These are phyloP conservation scores for Stramonita haemastoma DNA, from an alignment of 2,888 invertebrate genomes.

Conservation along the genomic window DNA sequence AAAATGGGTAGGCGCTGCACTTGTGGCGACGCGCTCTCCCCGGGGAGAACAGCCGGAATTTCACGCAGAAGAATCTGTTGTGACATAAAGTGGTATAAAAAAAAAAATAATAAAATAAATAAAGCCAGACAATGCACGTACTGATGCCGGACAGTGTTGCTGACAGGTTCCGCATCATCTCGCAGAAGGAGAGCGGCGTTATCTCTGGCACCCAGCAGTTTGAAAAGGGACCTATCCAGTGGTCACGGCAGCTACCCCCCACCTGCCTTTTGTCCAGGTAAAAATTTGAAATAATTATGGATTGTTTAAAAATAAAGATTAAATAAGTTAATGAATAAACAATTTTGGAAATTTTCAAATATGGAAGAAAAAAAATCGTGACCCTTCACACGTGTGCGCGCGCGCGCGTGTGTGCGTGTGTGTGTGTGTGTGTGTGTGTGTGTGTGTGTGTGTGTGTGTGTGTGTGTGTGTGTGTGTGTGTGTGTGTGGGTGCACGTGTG, in stretches of 20 bases:
- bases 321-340: too few species aligned
- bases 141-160: background rate
- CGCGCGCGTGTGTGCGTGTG: background rate
- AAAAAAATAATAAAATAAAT: too few species aligned
- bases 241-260: slow-evolving; percentile 89
- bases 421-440: slow-evolving; percentile 28
- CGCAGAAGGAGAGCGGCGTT: slow-evolving; percentile 94
- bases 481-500: background rate
- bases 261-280: slow-evolving; percentile 88
- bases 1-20: too few species aligned
- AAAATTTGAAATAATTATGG: too few species aligned
- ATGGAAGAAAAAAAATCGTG: background rate
- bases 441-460: background rate
- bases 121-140: background rate
- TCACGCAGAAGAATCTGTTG: too few species aligned
- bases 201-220: slow-evolving; percentile 92
- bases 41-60: too few species aligned
- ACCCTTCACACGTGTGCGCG: background rate
- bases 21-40: too few species aligned
- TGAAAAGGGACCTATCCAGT: slow-evolving; percentile 94
- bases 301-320: too few species aligned
- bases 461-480: background rate
- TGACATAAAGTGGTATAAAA: too few species aligned
- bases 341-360: too few species aligned
- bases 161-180: slow-evolving; percentile 87